Evolutionary conservation across 1,140 invertebrate species (phyloP).

Genomic region (Acromyrmex charruanus): DNA sequence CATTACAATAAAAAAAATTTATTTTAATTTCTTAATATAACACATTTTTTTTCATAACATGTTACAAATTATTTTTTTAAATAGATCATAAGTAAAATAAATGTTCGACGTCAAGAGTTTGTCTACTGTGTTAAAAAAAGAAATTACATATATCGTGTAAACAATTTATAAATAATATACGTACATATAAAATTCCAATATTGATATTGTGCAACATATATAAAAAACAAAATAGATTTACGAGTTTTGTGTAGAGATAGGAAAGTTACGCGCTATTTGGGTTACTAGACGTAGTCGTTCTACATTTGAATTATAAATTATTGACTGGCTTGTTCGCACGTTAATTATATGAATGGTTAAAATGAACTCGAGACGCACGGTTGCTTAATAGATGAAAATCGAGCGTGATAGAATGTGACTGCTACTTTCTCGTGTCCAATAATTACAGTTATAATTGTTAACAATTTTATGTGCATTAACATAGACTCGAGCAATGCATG

Average conservation of each 20-base stretch:
- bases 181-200: not conserved
- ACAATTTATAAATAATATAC: conserved; percentile 23
- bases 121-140: not conserved
- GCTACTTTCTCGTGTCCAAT: conserved; percentile 16
- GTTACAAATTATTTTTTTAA: not conserved
- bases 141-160: not conserved
- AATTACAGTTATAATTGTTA: conserved; percentile 12
- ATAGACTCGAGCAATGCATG: not conserved
- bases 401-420: conserved; percentile 37
- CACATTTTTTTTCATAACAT: not conserved
- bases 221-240: conserved; percentile 12
- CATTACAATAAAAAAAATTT: not conserved
- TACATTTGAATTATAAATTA: conserved; percentile 50
- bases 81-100: not conserved
- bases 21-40: conserved; percentile 4
- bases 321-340: conserved; percentile 4
- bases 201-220: not conserved
- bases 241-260: not conserved
- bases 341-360: conserved; percentile 27
- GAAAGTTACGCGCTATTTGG: conserved; percentile 32
- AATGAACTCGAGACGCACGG: not conserved
- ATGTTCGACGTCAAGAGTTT: not conserved
- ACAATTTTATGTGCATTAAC: conserved; percentile 13
- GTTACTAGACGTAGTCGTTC: conserved; percentile 16
- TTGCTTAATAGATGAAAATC: conserved; percentile 41